Conservation (phyloP, 2,888 invertebrate genomes). For the Tachina fera region DNA sequence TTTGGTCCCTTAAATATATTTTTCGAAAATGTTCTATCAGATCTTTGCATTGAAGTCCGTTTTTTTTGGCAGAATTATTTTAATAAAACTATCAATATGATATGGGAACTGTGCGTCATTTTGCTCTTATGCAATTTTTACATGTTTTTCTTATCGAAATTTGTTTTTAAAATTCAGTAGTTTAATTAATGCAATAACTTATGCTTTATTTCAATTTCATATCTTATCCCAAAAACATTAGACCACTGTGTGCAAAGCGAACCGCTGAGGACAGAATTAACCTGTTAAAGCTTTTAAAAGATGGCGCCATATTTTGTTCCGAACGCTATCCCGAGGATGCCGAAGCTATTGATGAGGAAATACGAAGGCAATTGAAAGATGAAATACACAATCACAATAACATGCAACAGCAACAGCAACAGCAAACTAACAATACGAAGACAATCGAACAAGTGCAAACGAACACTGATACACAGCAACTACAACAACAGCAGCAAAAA, state of each 20-base stretch:
- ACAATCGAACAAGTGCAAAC: conserved; percentile 80
- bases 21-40: too few relatives aligned
- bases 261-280: conserved; percentile 95
- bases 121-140: too few relatives aligned
- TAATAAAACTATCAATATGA: too few relatives aligned
- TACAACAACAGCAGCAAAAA: conserved; percentile 72
- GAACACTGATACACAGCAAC: conserved; percentile 55
- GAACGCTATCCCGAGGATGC: conserved; percentile 82
- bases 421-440: conserved; percentile 72
- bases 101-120: too few relatives aligned
- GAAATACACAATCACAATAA: conserved; percentile 74
- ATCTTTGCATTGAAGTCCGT: too few relatives aligned
- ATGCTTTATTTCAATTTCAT: conserved; percentile 9
- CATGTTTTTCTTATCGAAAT: too few relatives aligned
- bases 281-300: conserved; percentile 88
- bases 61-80: too few relatives aligned
- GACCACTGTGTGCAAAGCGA: conserved; percentile 90
- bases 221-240: conserved; percentile 75
- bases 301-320: conserved; percentile 82
- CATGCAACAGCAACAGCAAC: conserved; percentile 69
- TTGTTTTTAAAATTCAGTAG: not conserved
- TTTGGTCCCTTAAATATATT: too few relatives aligned
- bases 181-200: conserved; percentile 18
- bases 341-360: conserved; percentile 81
- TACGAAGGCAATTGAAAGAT: conserved; percentile 78